Evolutionary conservation across 2,888 invertebrate genomes (phyloP).

Genomic region (Ferrisia virgata): DNA sequence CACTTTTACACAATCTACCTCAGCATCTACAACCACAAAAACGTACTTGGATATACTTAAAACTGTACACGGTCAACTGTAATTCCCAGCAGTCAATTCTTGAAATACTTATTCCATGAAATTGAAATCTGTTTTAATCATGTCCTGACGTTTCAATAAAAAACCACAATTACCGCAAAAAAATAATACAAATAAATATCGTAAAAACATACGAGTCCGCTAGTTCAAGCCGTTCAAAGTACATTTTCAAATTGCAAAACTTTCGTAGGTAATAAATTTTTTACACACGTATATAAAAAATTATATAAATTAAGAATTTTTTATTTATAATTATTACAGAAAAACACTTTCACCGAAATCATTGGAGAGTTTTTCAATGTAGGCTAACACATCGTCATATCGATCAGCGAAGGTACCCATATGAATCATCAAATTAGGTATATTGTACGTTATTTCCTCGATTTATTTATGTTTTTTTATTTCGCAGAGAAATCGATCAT

Average conservation of each 20-base stretch:
- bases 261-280: no score
- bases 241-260: no score
- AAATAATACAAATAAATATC: background rate
- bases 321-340: background rate
- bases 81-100: background rate
- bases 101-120: background rate
- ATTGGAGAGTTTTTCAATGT: background rate
- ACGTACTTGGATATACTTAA: background rate
- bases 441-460: background rate
- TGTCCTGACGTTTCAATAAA: no score
- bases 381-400: background rate
- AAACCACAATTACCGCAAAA: background rate
- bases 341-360: background rate
- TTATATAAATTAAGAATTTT: background rate
- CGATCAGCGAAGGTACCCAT: background rate
- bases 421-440: background rate
- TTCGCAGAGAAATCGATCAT: background rate
- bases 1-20: background rate
- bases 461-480: background rate
- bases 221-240: background rate
- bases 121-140: background rate
- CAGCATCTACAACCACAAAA: background rate
- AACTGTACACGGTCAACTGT: background rate
- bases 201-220: background rate
- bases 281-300: no score